Base-by-base conservation (phyloP, 2,888 invertebrate genomes). In the Adelphocoris suturalis region DNA sequence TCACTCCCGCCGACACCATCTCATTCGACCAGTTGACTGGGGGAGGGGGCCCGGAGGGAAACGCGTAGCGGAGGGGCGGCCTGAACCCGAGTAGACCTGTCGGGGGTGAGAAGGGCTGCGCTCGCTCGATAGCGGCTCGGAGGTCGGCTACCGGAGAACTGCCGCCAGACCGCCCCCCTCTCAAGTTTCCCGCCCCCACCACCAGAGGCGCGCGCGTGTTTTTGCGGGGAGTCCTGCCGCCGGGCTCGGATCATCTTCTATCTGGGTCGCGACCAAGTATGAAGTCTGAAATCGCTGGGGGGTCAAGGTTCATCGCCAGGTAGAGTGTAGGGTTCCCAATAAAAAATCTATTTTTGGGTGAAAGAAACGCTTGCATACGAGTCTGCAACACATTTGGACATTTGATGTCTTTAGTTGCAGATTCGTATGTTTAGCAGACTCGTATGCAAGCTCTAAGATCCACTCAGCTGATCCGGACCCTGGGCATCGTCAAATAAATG, bases 141-240 rank as follows among this genome's bases (percentile, higher is more conserved):
- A 52, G 52, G 52, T 47, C 57, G 80, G 76, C 52, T 52, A 88
- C 88, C 88, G 88, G 88, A 88, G 76, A 23, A 88, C 88, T 88
- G 88, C 52, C 80, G 88, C 23, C 48, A 19, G 55, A 55, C 55
- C 88, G 88, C 76, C 88, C 88, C 87, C 88, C 88, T 78, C 88
- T 78, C 88, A 52, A 78, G 78, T 88, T 88, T 88, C 9, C 61
- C 88, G 55, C 55, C 88, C 78, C 88, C 76, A 37, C 76, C 88
- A 28, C 88, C 28, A 52, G 88, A 80, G 57, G 88, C 78, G 80
- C 13, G 85, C 82, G 82, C 47, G 82, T 82, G 68, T 68, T 68
- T 82, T 48, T 28, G 61, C 61, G n/a, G 85, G 57, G 19, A 68
- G 27, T 68, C 68, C 68, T 7, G 68, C 19, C 68, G 68, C 68